Evolutionary conservation across 2,113 vertebrate genomes (phyloP).

Genomic region (Elephas maximus): DNA sequence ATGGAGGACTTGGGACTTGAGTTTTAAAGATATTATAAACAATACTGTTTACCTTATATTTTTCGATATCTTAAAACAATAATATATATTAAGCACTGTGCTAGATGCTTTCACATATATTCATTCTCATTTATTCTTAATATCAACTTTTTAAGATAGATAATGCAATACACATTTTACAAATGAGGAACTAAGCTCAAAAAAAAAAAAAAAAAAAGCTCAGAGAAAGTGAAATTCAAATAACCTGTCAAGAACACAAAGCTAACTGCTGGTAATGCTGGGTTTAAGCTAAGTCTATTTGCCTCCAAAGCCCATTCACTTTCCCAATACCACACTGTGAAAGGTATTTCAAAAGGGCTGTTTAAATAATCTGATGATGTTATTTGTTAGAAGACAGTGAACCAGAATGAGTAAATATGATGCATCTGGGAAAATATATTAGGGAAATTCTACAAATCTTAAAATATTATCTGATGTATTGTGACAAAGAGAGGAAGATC

Average conservation of each 20-base stretch:
- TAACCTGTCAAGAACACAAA: background rate
- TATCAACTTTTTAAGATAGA: background rate
- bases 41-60: background rate
- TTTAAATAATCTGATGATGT: background rate
- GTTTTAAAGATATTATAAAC: background rate
- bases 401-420: background rate
- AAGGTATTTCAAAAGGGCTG: background rate
- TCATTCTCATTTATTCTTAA: constrained; percentile 3
- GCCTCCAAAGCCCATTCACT: background rate
- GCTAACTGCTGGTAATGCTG: background rate
- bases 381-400: background rate
- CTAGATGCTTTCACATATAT: background rate
- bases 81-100: background rate
- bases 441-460: background rate
- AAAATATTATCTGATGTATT: background rate
- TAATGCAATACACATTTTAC: constrained; percentile 14
- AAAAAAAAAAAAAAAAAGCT: background rate
- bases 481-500: background rate
- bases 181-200: background rate
- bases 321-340: background rate
- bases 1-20: background rate
- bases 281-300: background rate
- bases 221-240: background rate
- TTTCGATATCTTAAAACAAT: background rate
- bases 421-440: background rate